Evolutionary conservation across 2,113 vertebrate genomes (phyloP).

Genomic region (Motacilla alba): DNA sequence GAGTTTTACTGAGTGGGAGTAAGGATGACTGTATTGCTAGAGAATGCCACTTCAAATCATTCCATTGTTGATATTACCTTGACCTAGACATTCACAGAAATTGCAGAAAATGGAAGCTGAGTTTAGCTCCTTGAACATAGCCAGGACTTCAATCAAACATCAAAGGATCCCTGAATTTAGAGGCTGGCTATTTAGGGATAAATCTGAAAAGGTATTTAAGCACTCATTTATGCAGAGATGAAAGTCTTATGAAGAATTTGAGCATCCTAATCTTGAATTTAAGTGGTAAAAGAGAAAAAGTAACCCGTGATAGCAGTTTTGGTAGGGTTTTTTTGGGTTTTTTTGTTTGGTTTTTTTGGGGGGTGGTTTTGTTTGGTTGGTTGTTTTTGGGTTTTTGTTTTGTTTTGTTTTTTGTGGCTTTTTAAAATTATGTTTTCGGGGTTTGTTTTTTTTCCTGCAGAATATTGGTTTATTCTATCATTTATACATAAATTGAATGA

Average conservation of each 20-base stretch:
- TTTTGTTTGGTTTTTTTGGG: not conserved
- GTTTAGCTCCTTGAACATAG: not conserved
- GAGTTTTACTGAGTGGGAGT: not conserved
- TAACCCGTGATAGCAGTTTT: accelerated
- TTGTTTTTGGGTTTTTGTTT: not conserved
- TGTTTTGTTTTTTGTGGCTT: not conserved
- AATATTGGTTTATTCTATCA: not conserved
- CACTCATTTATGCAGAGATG: not conserved
- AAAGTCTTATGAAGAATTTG: not conserved
- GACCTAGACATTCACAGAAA: not conserved
- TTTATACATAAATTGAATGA: not conserved
- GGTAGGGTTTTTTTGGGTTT: not conserved
- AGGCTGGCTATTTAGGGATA: not conserved
- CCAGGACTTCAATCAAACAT: not conserved
- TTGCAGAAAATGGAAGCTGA: not conserved
- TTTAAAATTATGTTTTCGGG: not conserved
- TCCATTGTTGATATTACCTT: not conserved
- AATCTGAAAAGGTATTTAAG: not conserved
- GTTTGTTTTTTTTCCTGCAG: accelerated
- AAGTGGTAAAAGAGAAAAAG: not conserved
- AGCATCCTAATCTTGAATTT: not conserved
- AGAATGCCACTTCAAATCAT: not conserved
- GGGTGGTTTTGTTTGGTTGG: not conserved
- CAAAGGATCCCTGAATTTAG: not conserved
- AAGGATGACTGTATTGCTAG: not conserved